A percentile compares a stretch with the other conserved stretches of the same genome.
Conservation (phyloP, 2,888 invertebrate species). For the Sinelater perroti region DNA sequence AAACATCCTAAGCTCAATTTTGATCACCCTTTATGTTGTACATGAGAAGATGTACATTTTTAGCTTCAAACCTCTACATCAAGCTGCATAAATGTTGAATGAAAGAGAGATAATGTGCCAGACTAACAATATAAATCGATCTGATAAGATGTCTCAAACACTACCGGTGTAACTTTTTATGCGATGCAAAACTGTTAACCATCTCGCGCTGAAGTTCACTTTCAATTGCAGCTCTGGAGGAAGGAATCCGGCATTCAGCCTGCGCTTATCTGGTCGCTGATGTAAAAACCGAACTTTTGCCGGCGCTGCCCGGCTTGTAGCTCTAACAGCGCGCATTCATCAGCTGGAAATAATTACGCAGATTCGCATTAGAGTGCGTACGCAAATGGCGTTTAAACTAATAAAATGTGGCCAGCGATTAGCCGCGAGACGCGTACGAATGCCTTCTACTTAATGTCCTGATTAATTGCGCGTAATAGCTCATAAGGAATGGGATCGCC, state of each 20-base stretch:
- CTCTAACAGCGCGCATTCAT: constrained; percentile 13
- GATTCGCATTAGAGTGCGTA: constrained; percentile 12
- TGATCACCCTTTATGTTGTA: no score
- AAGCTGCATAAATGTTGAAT: no score
- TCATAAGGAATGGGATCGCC: constrained; percentile 16
- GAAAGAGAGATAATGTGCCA: no score
- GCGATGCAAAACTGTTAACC: neutral
- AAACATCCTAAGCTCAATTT: no score
- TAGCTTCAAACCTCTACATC: no score
- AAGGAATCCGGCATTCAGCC: no score
- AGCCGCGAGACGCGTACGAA: constrained; percentile 15
- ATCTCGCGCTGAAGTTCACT: neutral
- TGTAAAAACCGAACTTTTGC: neutral
- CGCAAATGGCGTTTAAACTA: constrained; percentile 17
- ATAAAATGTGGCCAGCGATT: constrained; percentile 18
- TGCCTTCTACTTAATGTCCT: constrained; percentile 7
- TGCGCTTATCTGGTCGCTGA: neutral
- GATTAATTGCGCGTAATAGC: constrained; percentile 18
- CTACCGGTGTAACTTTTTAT: no score
- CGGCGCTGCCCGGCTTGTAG: constrained; percentile 8
- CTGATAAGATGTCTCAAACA: no score
- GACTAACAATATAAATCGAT: no score
- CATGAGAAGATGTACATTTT: no score
- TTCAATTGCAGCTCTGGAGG: no score
- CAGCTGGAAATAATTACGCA: constrained; percentile 16